Conservation (phyloP, 2,888 invertebrate species). For the Laothoe populi region DNA sequence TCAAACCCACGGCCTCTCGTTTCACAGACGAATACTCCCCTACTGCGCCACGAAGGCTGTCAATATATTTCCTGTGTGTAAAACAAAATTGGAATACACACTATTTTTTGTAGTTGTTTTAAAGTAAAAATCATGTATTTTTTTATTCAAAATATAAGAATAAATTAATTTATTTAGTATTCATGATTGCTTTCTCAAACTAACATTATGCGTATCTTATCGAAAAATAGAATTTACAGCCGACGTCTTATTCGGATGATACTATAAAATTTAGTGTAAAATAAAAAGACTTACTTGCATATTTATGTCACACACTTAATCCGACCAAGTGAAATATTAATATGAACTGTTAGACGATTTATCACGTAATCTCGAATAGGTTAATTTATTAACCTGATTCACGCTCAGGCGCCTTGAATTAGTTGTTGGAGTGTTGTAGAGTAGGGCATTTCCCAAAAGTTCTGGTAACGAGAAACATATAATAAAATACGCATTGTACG, state of each 20-base stretch:
- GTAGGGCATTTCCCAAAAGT: background rate
- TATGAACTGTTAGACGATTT: constrained; percentile 66
- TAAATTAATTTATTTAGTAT: background rate
- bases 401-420: constrained; percentile 44
- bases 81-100: background rate
- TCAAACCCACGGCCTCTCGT: too few species aligned
- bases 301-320: constrained; percentile 68
- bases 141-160: background rate
- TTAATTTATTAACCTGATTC: constrained; percentile 74
- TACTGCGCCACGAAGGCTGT: too few species aligned
- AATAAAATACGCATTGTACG: too few species aligned
- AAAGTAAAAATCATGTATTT: too few species aligned
- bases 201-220: constrained; percentile 13
- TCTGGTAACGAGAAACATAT: background rate
- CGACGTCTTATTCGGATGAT: constrained; percentile 16
- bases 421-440: constrained; percentile 24
- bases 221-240: constrained; percentile 16
- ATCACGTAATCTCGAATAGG: constrained; percentile 67
- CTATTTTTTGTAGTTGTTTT: background rate
- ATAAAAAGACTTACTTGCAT: constrained; percentile 29
- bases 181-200: background rate
- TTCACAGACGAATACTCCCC: too few species aligned
- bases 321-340: constrained; percentile 69
- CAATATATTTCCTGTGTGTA: background rate
- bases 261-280: constrained; percentile 23